These are phyloP conservation scores for Pachyuromys duprasi DNA, from an alignment of 2,797 vertebrate species.

Conservation along the genomic window DNA sequence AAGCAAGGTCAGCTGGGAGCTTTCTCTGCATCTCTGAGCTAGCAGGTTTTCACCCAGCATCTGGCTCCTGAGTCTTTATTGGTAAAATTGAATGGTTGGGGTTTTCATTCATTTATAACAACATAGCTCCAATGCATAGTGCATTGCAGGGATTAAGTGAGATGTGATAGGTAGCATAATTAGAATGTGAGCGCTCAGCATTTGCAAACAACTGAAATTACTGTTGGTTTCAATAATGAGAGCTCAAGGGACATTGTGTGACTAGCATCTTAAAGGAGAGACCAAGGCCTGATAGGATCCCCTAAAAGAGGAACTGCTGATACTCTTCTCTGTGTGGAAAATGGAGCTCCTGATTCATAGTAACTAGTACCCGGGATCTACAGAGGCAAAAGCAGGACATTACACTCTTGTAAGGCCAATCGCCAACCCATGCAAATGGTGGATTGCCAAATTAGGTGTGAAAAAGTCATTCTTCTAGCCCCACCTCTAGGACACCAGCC, in stretches of 20 bases:
- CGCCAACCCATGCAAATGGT: background rate
- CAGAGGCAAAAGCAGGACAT: background rate
- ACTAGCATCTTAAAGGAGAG: background rate
- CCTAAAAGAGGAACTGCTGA: background rate
- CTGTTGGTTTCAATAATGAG: background rate
- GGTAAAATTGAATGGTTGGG: too few species aligned
- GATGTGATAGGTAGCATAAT: background rate
- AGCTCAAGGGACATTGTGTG: background rate
- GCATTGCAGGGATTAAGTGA: background rate
- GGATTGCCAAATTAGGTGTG: background rate
- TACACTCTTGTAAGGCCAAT: background rate
- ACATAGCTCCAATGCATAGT: background rate
- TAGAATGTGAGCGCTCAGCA: background rate
- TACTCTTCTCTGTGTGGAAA: background rate
- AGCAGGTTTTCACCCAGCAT: too few species aligned
- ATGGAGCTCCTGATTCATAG: background rate
- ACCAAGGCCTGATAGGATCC: too few species aligned
- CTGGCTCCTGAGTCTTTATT: too few species aligned
- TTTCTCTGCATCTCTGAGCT: too few species aligned
- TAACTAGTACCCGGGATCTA: too few species aligned
- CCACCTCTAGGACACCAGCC: background rate
- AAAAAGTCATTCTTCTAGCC: background rate
- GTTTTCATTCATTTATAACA: too few species aligned
- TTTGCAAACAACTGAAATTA: background rate
- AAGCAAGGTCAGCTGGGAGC: too few species aligned